Base-by-base conservation (phyloP, 2,797 vertebrate species). In the Otolemur crassicaudatus region DNA sequence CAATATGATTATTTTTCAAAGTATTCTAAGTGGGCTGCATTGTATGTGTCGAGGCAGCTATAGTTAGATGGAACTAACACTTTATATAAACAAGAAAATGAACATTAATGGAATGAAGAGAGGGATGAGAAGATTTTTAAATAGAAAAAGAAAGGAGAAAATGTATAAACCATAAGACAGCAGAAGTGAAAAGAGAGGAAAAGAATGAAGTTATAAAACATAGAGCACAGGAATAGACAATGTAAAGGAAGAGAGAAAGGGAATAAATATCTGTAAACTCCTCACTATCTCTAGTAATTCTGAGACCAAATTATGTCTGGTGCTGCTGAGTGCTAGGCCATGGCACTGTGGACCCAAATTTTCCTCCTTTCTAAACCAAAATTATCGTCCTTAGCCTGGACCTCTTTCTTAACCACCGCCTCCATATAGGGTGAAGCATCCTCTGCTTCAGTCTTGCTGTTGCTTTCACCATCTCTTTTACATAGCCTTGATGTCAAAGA, bases 1-100 rank as follows among this genome's bases (percentile, higher is more conserved):
- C 65, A 94, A 27, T 82, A 72, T 81, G 77, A 87, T 31, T 77
- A 12, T 93, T 34, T 90, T 87, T 70, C 31, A 80, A 40, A 84
- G 69, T 25, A 61, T 29, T 77, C 31, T 86, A 58, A 93, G 37
- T 63, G 61, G 3, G 7, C 46, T 40, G 5, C 17, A 37, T 8
- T 23, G 1, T 82, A n/a, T 14, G 31, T 37, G 23, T n/a, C 37
- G n/a, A 92, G 46, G 73, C 12, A 49, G 29, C 72, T 27, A 1
- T 89, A 72, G 46, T 70, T 86, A 95, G 77, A 53, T 86, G 25
- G 4, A 92, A 73, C 27, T 94, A 60, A 49, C 5, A 19, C 65
- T 53, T 69, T 70, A 46, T 11, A 65, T 13, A 65, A 94, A 67
- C 14, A 19, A 87, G 22, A 17, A 37, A 72, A 5, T 85, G 10